phyloP scores from a whole-genome alignment of 2,113 vertebrate genomes.

The Apeltes quadracus region DNA sequence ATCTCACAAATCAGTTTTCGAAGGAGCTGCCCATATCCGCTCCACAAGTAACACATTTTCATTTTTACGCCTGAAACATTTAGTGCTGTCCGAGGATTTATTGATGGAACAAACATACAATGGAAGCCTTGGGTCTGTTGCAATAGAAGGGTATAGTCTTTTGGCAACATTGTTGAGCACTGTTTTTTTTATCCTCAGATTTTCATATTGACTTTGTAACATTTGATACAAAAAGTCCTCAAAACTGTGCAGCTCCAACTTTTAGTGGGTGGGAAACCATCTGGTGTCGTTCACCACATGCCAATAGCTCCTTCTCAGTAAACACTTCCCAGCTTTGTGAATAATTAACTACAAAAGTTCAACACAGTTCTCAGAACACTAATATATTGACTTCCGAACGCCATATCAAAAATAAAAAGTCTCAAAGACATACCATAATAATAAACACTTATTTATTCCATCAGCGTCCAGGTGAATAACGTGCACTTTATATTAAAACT shows the following conservation, averaged over 20 bases:
- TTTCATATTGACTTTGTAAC: neutral
- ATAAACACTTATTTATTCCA: neutral
- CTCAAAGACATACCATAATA: neutral
- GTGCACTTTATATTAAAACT: neutral
- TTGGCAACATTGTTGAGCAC: neutral
- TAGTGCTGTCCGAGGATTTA: neutral
- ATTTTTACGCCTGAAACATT: neutral
- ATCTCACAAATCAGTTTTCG: neutral
- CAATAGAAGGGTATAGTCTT: neutral
- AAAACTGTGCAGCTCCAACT: neutral
- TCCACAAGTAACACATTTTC: neutral
- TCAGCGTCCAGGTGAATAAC: neutral
- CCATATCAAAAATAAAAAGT: neutral
- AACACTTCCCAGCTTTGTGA: slow-evolving; percentile 2
- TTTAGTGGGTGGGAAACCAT: neutral
- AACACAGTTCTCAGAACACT: neutral
- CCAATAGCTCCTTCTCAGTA: neutral
- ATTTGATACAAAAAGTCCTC: neutral
- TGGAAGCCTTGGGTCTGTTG: neutral
- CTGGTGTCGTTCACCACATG: neutral
- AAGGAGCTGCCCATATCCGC: neutral
- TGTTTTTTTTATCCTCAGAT: neutral
- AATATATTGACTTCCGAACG: neutral
- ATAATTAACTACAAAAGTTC: neutral
- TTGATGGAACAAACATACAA: neutral